Base-by-base conservation (phyloP, 1,140 invertebrate genomes). In the Eurosta solidaginis region DNA sequence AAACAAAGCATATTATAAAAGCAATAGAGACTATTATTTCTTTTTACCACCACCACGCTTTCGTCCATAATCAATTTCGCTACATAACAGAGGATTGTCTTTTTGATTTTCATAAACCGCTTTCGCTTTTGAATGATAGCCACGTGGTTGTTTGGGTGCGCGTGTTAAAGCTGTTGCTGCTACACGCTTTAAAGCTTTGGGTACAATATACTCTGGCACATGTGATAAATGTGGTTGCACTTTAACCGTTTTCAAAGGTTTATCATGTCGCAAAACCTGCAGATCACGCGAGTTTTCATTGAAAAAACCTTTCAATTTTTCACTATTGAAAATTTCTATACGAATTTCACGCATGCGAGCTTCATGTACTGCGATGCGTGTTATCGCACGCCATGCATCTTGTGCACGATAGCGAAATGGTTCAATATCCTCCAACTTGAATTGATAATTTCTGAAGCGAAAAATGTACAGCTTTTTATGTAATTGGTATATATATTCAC, bases 331-430 rank as follows among this genome's bases (percentile, higher is more conserved):
- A 47, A 99, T 92, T 90, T 99, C 97, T 77, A 92, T 91, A 89
- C 96, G 96, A 63, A 99, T 98, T 91, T 99, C 98, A 84, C 96
- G 96, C 7, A 99, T 89, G 76, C 98, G 90, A 0, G 97, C 96
- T 88, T 99, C 96, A 75, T 95, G 90, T 0, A 99, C 93, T 0
- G 96, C 97, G 79, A 96, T 94, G 83, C 93, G 92, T 0, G 97
- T 99, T 1, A 98, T 95, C 1, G 96, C 95, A 82, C 94, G 92
- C 94, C 97, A 95, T 3, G 96, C 97, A 91, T 99, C 98, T 82
- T 93, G 91, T 0, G 97, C 94, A 84, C 98, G 90, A 89, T 99
- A 98, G 78, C 95, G 91, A 86, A 99, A 99, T 0, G 96, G 94
- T 88, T 99, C 97, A 42, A 99, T 93, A 89, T 99, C 96, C 79